A percentile compares a stretch with the other conserved stretches of the same genome.
Conservation (phyloP, 2,797 vertebrate species). For the Echeneis naucrates region DNA sequence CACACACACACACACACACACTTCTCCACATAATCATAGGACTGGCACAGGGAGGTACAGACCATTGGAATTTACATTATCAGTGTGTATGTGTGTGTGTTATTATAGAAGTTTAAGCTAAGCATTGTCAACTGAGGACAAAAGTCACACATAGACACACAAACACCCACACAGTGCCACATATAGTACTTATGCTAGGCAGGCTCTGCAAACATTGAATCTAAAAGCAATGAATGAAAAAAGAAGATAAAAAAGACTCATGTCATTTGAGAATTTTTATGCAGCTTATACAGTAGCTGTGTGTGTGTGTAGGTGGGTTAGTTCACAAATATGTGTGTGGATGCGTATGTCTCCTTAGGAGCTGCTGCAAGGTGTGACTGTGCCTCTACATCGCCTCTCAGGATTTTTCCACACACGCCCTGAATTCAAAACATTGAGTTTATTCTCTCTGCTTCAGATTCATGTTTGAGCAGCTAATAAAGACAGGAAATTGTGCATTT, state of each 20-base stretch:
- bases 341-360: constrained; percentile 28
- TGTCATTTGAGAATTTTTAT: constrained; percentile 38
- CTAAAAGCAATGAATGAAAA: constrained; percentile 17
- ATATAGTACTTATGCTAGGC: neutral
- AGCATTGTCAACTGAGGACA: no score
- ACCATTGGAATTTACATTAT: constrained; percentile 41
- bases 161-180: neutral
- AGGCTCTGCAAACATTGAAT: constrained; percentile 29
- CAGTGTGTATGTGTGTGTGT: constrained; percentile 2
- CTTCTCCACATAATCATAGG: constrained; percentile 5
- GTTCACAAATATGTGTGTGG: constrained; percentile 31
- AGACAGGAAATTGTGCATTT: constrained; percentile 61
- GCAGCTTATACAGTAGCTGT: constrained; percentile 33
- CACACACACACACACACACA: constrained; percentile 27
- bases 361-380: constrained; percentile 40
- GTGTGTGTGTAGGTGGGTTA: constrained; percentile 37
- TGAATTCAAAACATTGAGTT: constrained; percentile 39
- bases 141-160: neutral
- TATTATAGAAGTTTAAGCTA: no score
- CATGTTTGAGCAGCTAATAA: constrained; percentile 63
- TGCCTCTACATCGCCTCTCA: constrained; percentile 14
- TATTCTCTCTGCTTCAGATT: constrained; percentile 30
- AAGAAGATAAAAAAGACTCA: neutral
- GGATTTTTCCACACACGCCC: constrained; percentile 61
- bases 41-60: constrained; percentile 60